Percentiles rank a stretch among this genome's conserved stretches.
Conservation (phyloP, 2,888 invertebrate genomes). For the Trachelus tabidus region DNA sequence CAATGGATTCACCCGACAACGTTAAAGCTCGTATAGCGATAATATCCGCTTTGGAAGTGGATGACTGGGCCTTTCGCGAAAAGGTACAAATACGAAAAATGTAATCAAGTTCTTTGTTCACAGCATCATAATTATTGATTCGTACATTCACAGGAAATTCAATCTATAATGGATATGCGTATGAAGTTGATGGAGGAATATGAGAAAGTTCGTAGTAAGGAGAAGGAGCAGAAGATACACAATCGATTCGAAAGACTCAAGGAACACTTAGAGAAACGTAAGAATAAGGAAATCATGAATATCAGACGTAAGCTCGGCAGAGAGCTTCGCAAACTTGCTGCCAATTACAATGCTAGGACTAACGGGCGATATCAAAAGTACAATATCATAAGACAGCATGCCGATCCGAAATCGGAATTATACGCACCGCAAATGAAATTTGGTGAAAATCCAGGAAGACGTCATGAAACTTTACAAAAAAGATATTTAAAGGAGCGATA, state of each 20-base stretch:
- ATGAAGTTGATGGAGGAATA: slow-evolving; percentile 77
- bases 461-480: slow-evolving; percentile 66
- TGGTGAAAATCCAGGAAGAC: slow-evolving; percentile 74
- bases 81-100: slow-evolving; percentile 23
- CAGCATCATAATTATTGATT: background rate
- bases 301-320: slow-evolving; percentile 68
- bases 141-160: slow-evolving; percentile 71
- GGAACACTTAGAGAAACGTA: slow-evolving; percentile 69
- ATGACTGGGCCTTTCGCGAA: slow-evolving; percentile 87
- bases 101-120: background rate
- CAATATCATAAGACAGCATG: slow-evolving; percentile 21
- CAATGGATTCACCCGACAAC: slow-evolving; percentile 68
- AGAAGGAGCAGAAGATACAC: slow-evolving; percentile 65
- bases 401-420: slow-evolving; percentile 72
- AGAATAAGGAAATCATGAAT: slow-evolving; percentile 70
- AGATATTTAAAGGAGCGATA: slow-evolving; percentile 28
- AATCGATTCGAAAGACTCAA: slow-evolving; percentile 66
- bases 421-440: slow-evolving; percentile 74
- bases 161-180: slow-evolving; percentile 77
- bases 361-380: slow-evolving; percentile 11
- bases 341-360: slow-evolving; percentile 57
- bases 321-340: slow-evolving; percentile 68
- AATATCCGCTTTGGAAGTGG: slow-evolving; percentile 82
- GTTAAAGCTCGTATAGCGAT: slow-evolving; percentile 74
- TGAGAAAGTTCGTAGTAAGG: slow-evolving; percentile 69